phyloP scores from a whole-genome alignment of 2,797 vertebrate species.

The Hydrophis major region DNA sequence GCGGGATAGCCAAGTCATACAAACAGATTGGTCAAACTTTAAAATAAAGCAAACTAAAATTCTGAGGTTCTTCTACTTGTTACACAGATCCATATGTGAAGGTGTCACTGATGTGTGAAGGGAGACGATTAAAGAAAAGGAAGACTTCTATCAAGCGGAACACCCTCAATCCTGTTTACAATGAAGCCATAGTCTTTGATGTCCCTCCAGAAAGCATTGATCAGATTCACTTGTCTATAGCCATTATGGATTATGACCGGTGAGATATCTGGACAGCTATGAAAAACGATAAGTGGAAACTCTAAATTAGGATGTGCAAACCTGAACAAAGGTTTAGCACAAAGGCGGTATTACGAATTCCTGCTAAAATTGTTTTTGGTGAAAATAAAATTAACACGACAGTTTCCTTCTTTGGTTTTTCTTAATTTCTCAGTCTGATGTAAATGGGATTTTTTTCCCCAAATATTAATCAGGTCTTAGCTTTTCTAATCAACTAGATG shows the following conservation, averaged over 20 bases:
- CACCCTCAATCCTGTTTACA: slow-evolving; percentile 96
- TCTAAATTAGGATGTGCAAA: neutral
- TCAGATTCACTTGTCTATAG: slow-evolving; percentile 95
- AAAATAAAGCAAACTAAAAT: slow-evolving; percentile 19
- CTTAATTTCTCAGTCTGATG: neutral
- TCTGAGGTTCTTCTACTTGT: slow-evolving; percentile 45
- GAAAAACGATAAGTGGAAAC: neutral
- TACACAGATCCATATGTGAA: slow-evolving; percentile 95
- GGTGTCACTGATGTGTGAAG: slow-evolving; percentile 97
- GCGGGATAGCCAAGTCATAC: neutral
- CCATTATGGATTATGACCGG: slow-evolving; percentile 99
- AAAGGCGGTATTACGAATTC: neutral
- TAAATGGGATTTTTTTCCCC: neutral
- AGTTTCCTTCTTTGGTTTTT: neutral
- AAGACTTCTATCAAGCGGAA: slow-evolving; percentile 99
- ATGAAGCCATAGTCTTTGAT: slow-evolving; percentile 99
- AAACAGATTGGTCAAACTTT: slow-evolving; percentile 17
- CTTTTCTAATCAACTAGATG: neutral
- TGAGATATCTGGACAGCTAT: slow-evolving; percentile 67
- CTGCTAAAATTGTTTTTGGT: neutral
- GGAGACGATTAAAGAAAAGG: slow-evolving; percentile 93
- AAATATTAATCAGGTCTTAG: neutral
- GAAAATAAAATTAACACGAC: neutral
- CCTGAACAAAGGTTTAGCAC: neutral
- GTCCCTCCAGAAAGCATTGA: slow-evolving; percentile 96